Evolutionary conservation across 2,888 invertebrate genomes (phyloP).

Genomic region (Thalpophila matura): DNA sequence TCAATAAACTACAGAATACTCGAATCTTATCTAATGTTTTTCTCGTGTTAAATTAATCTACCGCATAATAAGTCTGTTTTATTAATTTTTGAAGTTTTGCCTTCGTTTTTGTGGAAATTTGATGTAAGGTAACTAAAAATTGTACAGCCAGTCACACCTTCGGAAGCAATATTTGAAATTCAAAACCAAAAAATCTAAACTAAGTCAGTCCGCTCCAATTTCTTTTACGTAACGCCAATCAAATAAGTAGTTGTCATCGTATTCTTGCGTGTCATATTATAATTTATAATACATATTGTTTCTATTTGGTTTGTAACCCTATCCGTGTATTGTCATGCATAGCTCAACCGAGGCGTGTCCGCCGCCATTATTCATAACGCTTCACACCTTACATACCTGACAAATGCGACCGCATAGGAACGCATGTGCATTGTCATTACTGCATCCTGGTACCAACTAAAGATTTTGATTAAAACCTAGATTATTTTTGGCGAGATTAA

Average conservation of each 20-base stretch:
- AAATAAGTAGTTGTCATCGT: conserved; percentile 41
- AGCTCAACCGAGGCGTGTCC: conserved; percentile 62
- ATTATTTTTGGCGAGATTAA: neutral
- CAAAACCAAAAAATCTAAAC: neutral
- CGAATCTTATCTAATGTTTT: conserved; percentile 20
- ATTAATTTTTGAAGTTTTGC: neutral
- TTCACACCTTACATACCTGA: conserved; percentile 65
- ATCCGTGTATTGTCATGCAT: conserved; percentile 64
- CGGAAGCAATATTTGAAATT: conserved; percentile 19
- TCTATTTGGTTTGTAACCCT: conserved; percentile 63
- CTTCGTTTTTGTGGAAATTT: neutral
- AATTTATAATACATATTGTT: conserved; percentile 40
- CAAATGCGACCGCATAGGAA: conserved; percentile 58
- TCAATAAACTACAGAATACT: conserved; percentile 17
- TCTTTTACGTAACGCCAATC: conserved; percentile 24
- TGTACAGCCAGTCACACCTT: neutral
- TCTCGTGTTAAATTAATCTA: conserved; percentile 13
- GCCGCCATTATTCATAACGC: conserved; percentile 63
- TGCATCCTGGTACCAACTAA: conserved; percentile 60
- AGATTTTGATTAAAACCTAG: conserved; percentile 40
- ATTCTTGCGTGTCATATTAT: conserved; percentile 50
- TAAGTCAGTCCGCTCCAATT: conserved; percentile 15
- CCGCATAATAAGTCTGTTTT: conserved; percentile 4
- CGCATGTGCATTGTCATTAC: conserved; percentile 49
- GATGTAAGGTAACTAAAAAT: no score